Conservation (phyloP, 2,113 vertebrate genomes). For the Lagopus leucura region DNA sequence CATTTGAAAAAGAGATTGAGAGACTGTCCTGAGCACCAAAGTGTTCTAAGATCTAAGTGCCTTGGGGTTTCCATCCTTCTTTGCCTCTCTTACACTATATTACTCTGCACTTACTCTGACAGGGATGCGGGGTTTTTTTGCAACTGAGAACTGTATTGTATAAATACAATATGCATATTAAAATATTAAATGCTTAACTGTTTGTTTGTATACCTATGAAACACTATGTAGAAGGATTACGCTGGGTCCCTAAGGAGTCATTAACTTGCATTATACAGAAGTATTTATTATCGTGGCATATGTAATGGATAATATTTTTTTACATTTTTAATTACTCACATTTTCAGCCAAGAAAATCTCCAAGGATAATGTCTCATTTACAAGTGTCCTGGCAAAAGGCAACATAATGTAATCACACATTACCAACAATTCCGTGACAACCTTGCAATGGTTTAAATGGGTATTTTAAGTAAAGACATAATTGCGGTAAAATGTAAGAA, state of each 20-base stretch:
- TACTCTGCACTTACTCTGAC: not conserved
- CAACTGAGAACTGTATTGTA: not conserved
- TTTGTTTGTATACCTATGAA: slow-evolving; percentile 78
- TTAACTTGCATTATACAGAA: slow-evolving; percentile 80
- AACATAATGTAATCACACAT: slow-evolving; percentile 81
- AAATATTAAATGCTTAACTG: slow-evolving; percentile 72
- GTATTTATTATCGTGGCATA: slow-evolving; percentile 82
- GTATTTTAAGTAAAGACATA: slow-evolving; percentile 77
- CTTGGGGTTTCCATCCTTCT: not conserved
- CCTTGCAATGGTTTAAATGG: slow-evolving; percentile 72
- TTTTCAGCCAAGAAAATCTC: slow-evolving; percentile 85
- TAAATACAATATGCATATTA: slow-evolving; percentile 20
- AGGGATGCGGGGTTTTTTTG: not conserved
- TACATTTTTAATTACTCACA: slow-evolving; percentile 84
- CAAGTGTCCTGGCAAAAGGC: slow-evolving; percentile 79
- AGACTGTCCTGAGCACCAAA: not conserved
- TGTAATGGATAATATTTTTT: slow-evolving; percentile 85
- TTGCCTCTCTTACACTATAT: not conserved
- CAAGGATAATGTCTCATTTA: slow-evolving; percentile 82
- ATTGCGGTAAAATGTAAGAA: slow-evolving; percentile 74
- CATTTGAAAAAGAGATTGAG: not conserved
- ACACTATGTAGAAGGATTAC: slow-evolving; percentile 74
- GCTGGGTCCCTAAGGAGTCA: slow-evolving; percentile 75
- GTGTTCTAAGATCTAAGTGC: not conserved
- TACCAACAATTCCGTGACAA: slow-evolving; percentile 82